Evolutionary conservation across 2,888 invertebrate species (phyloP).

Genomic region (Hyalella azteca): DNA sequence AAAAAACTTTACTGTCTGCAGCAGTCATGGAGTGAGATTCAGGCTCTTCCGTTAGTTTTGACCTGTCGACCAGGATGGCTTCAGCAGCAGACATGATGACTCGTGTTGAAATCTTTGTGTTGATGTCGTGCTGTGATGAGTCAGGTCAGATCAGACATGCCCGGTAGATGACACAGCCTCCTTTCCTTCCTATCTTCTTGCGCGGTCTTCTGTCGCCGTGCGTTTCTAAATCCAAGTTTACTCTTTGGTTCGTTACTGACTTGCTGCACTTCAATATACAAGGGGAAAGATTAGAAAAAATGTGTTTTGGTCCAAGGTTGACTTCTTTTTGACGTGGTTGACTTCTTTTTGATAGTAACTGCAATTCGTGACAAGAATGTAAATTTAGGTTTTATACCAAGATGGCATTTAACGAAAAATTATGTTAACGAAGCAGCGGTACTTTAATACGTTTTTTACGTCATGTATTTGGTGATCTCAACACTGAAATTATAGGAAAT

Average conservation of each 20-base stretch:
- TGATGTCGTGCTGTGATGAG: too few relatives aligned
- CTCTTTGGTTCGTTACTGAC: not conserved
- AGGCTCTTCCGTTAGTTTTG: not conserved
- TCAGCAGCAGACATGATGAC: not conserved
- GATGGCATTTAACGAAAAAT: too few relatives aligned
- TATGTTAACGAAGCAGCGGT: too few relatives aligned
- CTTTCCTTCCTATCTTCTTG: not conserved
- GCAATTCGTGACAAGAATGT: not conserved
- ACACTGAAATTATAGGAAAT: too few relatives aligned
- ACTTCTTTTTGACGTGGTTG: not conserved
- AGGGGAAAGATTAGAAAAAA: too few relatives aligned
- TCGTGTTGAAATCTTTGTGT: not conserved
- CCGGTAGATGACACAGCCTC: not conserved
- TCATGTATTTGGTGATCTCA: too few relatives aligned
- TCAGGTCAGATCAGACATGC: not conserved
- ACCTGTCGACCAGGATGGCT: not conserved
- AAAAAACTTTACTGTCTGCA: not conserved
- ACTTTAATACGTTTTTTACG: too few relatives aligned
- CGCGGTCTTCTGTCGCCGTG: not conserved
- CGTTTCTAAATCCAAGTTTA: not conserved
- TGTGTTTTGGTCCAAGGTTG: not conserved
- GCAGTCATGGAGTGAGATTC: not conserved
- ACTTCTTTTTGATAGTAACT: not conserved
- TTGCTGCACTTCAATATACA: not conserved
- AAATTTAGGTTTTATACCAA: too few relatives aligned